These are phyloP conservation scores for Leucopsar rothschildi DNA, from an alignment of 2,113 vertebrate species.

Conservation along the genomic window DNA sequence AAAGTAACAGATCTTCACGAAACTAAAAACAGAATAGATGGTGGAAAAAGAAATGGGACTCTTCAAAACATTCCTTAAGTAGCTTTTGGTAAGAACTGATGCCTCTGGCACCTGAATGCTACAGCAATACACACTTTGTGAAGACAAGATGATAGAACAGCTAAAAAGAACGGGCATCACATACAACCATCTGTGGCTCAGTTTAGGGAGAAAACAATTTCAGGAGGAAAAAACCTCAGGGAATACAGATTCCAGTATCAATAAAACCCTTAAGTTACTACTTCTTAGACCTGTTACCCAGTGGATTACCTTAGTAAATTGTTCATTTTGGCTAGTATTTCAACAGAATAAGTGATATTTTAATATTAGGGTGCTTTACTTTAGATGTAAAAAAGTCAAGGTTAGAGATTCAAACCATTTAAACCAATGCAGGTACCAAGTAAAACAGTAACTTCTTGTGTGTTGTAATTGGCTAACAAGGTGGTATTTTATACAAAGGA, in stretches of 20 bases:
- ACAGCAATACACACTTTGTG: background rate
- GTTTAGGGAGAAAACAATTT: background rate
- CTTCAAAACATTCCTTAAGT: background rate
- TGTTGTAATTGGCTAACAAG: constrained; percentile 23
- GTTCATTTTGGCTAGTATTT: background rate
- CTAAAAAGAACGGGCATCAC: background rate
- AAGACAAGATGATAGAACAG: background rate
- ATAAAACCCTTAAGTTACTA: background rate
- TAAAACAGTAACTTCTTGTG: background rate
- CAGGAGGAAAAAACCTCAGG: background rate
- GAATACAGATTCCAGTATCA: background rate
- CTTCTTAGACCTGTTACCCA: background rate
- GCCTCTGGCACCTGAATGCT: background rate
- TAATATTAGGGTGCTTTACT: background rate
- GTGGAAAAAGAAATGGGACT: background rate
- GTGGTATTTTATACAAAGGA: background rate
- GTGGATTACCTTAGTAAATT: background rate
- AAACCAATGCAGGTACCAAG: background rate
- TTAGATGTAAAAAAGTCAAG: background rate
- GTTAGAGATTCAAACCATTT: background rate
- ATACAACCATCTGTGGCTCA: background rate
- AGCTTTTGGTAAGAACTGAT: background rate
- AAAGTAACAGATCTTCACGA: background rate
- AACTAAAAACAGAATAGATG: background rate
- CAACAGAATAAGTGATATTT: background rate